These are phyloP conservation scores for Hylaeus volcanicus DNA, from an alignment of 1,140 invertebrate species.

Conservation along the genomic window DNA sequence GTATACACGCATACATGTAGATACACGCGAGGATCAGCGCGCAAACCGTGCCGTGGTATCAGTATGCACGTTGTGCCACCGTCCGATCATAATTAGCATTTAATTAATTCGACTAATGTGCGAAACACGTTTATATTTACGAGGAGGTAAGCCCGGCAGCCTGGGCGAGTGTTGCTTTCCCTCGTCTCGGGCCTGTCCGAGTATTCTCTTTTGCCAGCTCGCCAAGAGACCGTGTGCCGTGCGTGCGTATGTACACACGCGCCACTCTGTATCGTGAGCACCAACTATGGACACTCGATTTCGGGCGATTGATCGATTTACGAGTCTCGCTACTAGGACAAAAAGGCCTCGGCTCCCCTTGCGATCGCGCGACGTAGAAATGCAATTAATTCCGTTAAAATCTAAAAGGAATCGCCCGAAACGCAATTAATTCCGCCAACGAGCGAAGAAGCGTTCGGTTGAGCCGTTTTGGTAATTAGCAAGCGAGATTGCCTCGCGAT, in stretches of 20 bases:
- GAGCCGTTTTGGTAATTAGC: constrained; percentile 62
- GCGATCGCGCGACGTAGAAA: constrained; percentile 52
- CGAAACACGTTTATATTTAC: constrained; percentile 70
- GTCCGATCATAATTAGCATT: constrained; percentile 73
- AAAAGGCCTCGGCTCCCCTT: constrained; percentile 45
- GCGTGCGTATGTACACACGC: not conserved
- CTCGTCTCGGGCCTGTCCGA: not conserved
- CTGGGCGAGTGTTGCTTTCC: constrained; percentile 35
- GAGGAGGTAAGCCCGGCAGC: constrained; percentile 50
- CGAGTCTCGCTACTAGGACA: constrained; percentile 51
- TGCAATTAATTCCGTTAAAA: constrained; percentile 62
- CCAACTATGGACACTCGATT: constrained; percentile 60
- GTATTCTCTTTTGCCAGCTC: constrained; percentile 21
- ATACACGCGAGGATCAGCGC: constrained; percentile 25
- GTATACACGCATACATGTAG: constrained; percentile 4
- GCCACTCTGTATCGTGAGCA: constrained; percentile 35
- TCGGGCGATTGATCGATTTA: constrained; percentile 71
- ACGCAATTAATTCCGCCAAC: constrained; percentile 59
- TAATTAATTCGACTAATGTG: constrained; percentile 75
- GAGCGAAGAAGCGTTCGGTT: constrained; percentile 50
- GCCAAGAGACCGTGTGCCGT: not conserved
- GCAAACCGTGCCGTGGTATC: constrained; percentile 52
- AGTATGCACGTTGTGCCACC: constrained; percentile 62
- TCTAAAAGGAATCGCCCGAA: constrained; percentile 54
- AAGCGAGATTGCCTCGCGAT: constrained; percentile 40